Evolutionary conservation across 1,140 invertebrate species (phyloP).

Genomic region (Calosoma granatense): DNA sequence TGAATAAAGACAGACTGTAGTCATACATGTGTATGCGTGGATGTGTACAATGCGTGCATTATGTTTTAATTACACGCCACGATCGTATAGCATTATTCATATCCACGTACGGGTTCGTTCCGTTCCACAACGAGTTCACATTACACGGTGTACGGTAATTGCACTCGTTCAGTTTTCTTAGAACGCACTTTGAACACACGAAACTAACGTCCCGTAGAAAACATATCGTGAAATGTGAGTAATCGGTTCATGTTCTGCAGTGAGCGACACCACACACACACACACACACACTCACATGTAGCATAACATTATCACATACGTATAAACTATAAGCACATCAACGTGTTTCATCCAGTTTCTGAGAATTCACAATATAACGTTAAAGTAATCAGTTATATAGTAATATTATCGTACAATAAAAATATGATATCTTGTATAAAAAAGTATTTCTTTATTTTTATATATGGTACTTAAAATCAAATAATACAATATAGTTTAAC

Average conservation of each 20-base stretch:
- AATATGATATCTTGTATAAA: too few species aligned
- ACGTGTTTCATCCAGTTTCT: too few species aligned
- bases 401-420: background rate
- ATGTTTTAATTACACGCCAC: conserved; percentile 28
- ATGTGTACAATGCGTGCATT: conserved; percentile 20
- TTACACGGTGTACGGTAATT: conserved; percentile 27
- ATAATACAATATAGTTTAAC: too few species aligned
- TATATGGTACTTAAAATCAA: too few species aligned
- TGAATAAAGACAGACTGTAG: too few species aligned
- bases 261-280: background rate
- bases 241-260: background rate
- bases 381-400: background rate
- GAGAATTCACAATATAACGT: background rate
- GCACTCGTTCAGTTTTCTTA: conserved; percentile 23
- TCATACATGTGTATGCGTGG: too few species aligned
- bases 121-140: conserved; percentile 25
- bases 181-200: conserved; percentile 14
- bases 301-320: background rate
- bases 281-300: background rate
- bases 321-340: background rate
- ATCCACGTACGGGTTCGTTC: conserved; percentile 22
- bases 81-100: conserved; percentile 27
- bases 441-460: too few species aligned
- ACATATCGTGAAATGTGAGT: conserved; percentile 17
- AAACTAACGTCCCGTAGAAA: conserved; percentile 10